Percentiles rank a stretch among this genome's conserved stretches.
phyloP scores from a whole-genome alignment of 2,888 invertebrate species.

The Protonemura montana region DNA sequence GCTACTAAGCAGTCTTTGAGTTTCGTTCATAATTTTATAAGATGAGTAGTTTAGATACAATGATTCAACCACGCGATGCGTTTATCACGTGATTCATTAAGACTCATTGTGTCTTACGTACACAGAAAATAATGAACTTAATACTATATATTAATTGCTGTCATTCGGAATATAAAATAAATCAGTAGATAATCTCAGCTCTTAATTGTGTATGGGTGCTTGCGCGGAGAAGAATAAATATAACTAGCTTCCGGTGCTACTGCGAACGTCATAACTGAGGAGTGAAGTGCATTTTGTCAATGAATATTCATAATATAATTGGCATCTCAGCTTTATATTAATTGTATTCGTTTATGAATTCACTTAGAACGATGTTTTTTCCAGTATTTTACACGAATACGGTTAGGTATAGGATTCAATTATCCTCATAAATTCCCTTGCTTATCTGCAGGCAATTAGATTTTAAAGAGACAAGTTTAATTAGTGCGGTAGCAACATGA shows the following conservation, averaged over 20 bases:
- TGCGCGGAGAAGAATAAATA: not conserved
- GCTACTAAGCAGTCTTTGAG: not conserved
- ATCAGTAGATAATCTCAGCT: slow-evolving; percentile 18
- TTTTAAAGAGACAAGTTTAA: slow-evolving; percentile 20
- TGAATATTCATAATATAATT: not conserved
- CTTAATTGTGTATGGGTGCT: not conserved
- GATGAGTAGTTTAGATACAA: not conserved
- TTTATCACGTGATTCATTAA: slow-evolving; percentile 20
- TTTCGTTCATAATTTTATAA: not conserved
- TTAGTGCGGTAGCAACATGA: not conserved
- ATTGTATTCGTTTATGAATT: not conserved
- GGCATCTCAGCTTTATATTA: not conserved
- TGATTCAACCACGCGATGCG: not conserved
- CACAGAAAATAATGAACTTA: not conserved
- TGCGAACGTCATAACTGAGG: not conserved
- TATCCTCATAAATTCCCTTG: not conserved
- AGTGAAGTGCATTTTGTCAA: slow-evolving; percentile 5
- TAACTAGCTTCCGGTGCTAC: not conserved
- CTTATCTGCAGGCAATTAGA: not conserved
- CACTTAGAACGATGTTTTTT: not conserved
- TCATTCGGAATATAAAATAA: slow-evolving; percentile 27
- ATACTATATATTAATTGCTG: slow-evolving; percentile 13
- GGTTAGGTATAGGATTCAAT: not conserved
- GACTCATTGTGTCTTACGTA: not conserved
- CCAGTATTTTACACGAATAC: not conserved